Conservation (phyloP, 2,113 vertebrate species). For the Oreochromis spilurus region DNA sequence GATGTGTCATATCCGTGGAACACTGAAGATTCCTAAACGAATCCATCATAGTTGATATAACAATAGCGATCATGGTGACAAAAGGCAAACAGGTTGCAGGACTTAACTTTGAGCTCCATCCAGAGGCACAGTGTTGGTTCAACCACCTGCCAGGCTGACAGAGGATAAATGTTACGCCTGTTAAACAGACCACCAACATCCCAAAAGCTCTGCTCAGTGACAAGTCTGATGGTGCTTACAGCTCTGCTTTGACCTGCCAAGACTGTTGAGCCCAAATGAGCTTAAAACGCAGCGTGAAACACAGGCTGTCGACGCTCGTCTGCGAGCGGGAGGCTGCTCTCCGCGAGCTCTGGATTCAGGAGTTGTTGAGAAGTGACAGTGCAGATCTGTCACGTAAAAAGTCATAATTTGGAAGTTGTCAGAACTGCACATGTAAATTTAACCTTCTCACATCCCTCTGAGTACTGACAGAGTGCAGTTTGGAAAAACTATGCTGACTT, state of each 20-base stretch:
- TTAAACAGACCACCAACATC: slow-evolving; percentile 44
- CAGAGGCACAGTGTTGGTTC: slow-evolving; percentile 18
- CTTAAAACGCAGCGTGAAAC: slow-evolving; percentile 50
- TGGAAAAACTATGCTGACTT: background rate
- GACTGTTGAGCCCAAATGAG: slow-evolving; percentile 46
- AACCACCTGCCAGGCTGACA: slow-evolving; percentile 28
- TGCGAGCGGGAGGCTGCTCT: background rate
- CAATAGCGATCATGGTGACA: background rate
- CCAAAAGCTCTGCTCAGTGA: slow-evolving; percentile 14
- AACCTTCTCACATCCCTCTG: background rate
- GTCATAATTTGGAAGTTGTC: background rate
- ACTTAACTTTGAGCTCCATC: slow-evolving; percentile 4
- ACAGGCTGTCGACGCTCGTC: slow-evolving; percentile 12
- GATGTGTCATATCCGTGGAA: background rate
- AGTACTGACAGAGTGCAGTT: background rate
- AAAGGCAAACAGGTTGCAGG: slow-evolving; percentile 1
- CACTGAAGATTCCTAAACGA: background rate
- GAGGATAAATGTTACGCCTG: slow-evolving; percentile 31
- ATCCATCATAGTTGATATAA: background rate
- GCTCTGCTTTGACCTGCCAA: slow-evolving; percentile 44
- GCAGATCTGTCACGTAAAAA: slow-evolving; percentile 10
- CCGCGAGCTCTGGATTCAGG: background rate
- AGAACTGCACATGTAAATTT: background rate
- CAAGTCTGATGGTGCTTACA: slow-evolving; percentile 14
- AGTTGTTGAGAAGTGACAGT: slow-evolving; percentile 28